Evolutionary conservation across 2,888 invertebrate species (phyloP).

Genomic region (Pseudoips prasinana): DNA sequence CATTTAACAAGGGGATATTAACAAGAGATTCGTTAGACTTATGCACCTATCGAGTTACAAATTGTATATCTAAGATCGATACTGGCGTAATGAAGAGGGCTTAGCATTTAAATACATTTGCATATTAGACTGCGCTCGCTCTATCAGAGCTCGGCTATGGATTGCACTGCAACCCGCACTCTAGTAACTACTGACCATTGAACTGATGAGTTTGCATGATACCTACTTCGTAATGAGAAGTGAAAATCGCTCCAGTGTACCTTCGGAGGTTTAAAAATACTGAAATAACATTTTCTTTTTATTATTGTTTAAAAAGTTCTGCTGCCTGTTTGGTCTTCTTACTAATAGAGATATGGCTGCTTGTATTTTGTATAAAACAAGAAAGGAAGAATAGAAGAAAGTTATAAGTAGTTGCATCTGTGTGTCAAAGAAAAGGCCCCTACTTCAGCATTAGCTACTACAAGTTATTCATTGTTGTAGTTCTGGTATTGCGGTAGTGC

Average conservation of each 20-base stretch:
- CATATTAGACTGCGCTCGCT: conserved; percentile 79
- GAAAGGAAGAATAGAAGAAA: too few relatives aligned
- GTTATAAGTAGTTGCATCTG: too few relatives aligned
- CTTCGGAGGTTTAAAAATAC: too few relatives aligned
- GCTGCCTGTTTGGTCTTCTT: too few relatives aligned
- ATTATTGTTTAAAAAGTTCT: too few relatives aligned
- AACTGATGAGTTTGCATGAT: conserved; percentile 16
- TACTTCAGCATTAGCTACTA: too few relatives aligned
- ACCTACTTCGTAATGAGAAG: not conserved
- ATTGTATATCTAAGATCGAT: conserved; percentile 82
- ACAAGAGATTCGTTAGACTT: conserved; percentile 66
- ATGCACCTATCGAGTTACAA: conserved; percentile 76
- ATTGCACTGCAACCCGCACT: conserved; percentile 4
- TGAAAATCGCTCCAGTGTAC: not conserved
- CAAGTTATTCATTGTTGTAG: too few relatives aligned
- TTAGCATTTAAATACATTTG: conserved; percentile 82
- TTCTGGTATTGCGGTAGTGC: too few relatives aligned
- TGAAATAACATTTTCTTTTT: too few relatives aligned
- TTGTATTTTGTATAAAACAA: too few relatives aligned
- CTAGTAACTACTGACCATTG: conserved; percentile 25
- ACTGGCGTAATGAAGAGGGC: conserved; percentile 80
- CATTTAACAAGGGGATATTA: conserved; percentile 39
- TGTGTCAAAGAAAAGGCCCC: too few relatives aligned
- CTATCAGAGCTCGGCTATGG: conserved; percentile 29
- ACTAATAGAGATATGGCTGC: too few relatives aligned